Base-by-base conservation (phyloP, 2,888 invertebrate genomes). In the Oasisia sp. region DNA sequence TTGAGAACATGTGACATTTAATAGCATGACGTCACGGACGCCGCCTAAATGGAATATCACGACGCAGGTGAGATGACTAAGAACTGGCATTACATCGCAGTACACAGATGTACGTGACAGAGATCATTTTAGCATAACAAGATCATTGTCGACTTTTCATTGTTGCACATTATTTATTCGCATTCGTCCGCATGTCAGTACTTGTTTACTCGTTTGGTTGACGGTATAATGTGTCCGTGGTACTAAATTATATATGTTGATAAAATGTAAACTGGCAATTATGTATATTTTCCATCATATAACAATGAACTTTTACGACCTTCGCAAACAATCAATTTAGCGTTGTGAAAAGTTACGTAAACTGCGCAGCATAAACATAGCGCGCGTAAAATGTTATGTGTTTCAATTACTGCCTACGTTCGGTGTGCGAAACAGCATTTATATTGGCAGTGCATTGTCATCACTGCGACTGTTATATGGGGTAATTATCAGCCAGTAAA, bases 51-150 rank as follows among this genome's bases (percentile, higher is more conserved):
- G 14, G 74, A 74, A 74, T 74, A 74, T 27, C 27, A 74, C 27
- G 27, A 74, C 74, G 74, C 74, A 74, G 74, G 74, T 74, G 74
- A 27, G 74, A 27, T 74, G 74, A 27, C 74, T 74, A n/a, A 27
- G 74, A 74, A 74, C 74, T 74, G 74, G 74, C 74, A 74, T 74
- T 27, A 74, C 74, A 74, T 19, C 74, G 74, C 74, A 74, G 74
- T 27, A 74, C 50, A 50, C 12, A 50, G 50, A 5, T 74, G n/a
- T 19, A 5, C 27, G 7, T 74, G 19, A 74, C 19, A 74, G 74
- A 14, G 27, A 74, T 27, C 74, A 74, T 14, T 19, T 7, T 74
- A 27, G 74, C 4, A 74, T 19, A 74, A 74, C 74, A 27, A 27
- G 19, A 74, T 19, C 19, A 19, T 74, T 74, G 74, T 74, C 19